phyloP scores from a whole-genome alignment of 2,113 vertebrate species.

The Plotosus lineatus region DNA sequence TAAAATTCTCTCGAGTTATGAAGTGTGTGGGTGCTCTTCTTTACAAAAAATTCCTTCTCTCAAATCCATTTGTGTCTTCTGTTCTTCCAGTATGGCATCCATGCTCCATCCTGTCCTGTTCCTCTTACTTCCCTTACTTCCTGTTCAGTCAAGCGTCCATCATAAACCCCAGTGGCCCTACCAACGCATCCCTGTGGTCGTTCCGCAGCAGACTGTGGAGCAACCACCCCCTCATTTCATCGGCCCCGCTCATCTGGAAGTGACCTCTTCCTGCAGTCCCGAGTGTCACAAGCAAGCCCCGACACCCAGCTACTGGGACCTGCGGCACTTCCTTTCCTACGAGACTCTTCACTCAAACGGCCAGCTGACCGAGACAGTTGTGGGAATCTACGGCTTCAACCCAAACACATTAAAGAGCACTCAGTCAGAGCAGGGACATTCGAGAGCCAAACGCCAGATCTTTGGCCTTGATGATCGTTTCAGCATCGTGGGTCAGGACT shows the following conservation, averaged over 20 bases:
- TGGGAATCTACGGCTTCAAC: constrained; percentile 85
- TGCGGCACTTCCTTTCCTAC: constrained; percentile 82
- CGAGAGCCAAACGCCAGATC: constrained; percentile 88
- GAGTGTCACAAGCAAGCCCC: constrained; percentile 85
- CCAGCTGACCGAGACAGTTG: constrained; percentile 83
- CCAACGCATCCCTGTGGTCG: constrained; percentile 85
- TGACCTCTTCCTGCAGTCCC: constrained; percentile 83
- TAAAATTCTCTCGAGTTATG: no score
- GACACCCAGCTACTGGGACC: constrained; percentile 81
- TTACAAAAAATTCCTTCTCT: constrained; percentile 15
- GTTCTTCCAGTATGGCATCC: constrained; percentile 39
- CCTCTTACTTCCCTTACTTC: constrained; percentile 72
- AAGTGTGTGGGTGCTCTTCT: background rate
- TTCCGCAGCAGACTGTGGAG: constrained; percentile 79
- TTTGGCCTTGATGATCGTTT: constrained; percentile 92
- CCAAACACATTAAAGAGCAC: constrained; percentile 20
- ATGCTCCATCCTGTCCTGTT: constrained; percentile 52
- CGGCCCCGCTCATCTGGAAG: constrained; percentile 80
- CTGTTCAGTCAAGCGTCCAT: constrained; percentile 61
- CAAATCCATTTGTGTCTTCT: constrained; percentile 7
- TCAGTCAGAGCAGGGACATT: constrained; percentile 43
- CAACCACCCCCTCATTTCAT: constrained; percentile 81
- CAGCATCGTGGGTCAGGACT: constrained; percentile 89
- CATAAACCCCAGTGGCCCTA: constrained; percentile 81
- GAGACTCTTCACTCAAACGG: constrained; percentile 89